Conservation (phyloP, 2,113 vertebrate genomes). For the Gymnorhina tibicen region DNA sequence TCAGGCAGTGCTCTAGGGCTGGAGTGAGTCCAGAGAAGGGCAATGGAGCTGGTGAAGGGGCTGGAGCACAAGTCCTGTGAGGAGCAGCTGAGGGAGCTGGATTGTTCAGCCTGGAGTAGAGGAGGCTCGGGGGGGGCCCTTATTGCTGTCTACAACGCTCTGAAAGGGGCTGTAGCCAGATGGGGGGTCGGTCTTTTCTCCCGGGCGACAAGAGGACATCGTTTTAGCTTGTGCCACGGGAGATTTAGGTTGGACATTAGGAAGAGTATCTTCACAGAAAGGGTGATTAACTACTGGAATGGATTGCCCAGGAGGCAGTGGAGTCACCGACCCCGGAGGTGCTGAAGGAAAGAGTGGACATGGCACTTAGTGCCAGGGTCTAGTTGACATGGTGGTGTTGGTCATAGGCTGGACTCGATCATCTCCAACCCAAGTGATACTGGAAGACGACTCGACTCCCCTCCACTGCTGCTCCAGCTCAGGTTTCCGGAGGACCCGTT, state of each 20-base stretch:
- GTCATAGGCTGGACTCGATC: neutral
- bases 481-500: neutral
- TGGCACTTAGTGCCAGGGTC: neutral
- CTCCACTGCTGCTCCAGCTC: accelerated
- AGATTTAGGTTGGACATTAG: neutral
- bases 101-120: neutral
- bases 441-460: neutral
- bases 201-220: neutral
- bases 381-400: accelerated
- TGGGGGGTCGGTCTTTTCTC: neutral
- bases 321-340: neutral
- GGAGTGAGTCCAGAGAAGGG: neutral
- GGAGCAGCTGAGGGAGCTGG: neutral
- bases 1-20: accelerated
- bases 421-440: neutral
- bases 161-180: neutral
- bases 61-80: neutral
- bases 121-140: neutral
- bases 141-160: neutral
- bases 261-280: neutral
- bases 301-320: neutral
- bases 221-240: neutral
- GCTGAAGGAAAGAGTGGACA: neutral
- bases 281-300: neutral
- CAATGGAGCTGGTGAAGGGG: neutral